These are phyloP conservation scores for Megastigmus dorsalis DNA, from an alignment of 2,888 invertebrate species.

Conservation along the genomic window DNA sequence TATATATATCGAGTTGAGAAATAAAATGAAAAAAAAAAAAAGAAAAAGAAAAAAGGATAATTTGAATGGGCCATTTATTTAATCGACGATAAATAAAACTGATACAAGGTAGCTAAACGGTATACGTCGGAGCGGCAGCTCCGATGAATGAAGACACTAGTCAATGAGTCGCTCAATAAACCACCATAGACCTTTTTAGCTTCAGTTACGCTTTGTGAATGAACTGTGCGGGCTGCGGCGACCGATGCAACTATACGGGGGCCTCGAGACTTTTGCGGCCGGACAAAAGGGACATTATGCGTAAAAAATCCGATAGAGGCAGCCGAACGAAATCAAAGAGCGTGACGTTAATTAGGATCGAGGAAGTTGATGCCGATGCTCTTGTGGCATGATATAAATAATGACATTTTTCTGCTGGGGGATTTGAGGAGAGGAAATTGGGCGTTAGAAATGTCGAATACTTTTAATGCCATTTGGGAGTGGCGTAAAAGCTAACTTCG, in stretches of 20 bases:
- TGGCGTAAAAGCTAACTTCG: no score
- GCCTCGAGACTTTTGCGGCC: not conserved
- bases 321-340: slow-evolving; percentile 10
- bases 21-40: slow-evolving; percentile 37
- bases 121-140: not conserved
- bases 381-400: no score
- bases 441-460: no score
- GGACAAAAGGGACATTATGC: slow-evolving; percentile 44
- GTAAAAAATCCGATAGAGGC: slow-evolving; percentile 1
- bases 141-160: slow-evolving; percentile 40
- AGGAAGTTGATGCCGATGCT: no score
- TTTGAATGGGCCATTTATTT: slow-evolving; percentile 47
- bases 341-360: slow-evolving; percentile 5
- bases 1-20: not conserved
- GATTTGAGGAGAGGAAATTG: no score
- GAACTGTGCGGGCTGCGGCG: not conserved
- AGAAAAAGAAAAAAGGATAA: no score
- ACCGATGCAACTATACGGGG: no score
- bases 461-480: no score
- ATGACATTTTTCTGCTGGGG: no score
- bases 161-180: slow-evolving; percentile 50
- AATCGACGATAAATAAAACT: slow-evolving; percentile 46
- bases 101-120: slow-evolving; percentile 28
- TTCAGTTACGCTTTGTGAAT: slow-evolving; percentile 46
- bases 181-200: slow-evolving; percentile 3